phyloP scores from a whole-genome alignment of 2,797 vertebrate species.

The Hyperoplus lanceolatus region DNA sequence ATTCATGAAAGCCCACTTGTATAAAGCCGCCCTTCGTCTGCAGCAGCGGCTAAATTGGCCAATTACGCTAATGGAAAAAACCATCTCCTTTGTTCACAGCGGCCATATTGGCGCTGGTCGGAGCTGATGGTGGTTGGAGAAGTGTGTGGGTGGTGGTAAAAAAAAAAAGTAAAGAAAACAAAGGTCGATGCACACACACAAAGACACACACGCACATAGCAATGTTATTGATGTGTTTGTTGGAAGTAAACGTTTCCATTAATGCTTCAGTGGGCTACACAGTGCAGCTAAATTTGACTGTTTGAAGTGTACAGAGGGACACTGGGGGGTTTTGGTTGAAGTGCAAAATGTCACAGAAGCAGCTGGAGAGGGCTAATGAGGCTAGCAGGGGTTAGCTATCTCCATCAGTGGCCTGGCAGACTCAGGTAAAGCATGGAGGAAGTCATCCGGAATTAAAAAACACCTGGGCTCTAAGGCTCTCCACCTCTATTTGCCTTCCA shows the following conservation, averaged over 20 bases:
- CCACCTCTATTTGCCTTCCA: conserved; percentile 9
- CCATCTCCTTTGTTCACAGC: conserved; percentile 70
- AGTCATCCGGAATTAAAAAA: conserved; percentile 70
- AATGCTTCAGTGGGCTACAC: conserved; percentile 52
- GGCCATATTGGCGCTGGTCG: conserved; percentile 43
- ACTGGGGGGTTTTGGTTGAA: conserved; percentile 59
- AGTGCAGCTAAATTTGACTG: conserved; percentile 75
- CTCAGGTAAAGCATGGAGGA: conserved; percentile 38
- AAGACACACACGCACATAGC: conserved; percentile 29
- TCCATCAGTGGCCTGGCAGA: conserved; percentile 49
- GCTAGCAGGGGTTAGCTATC: conserved; percentile 56
- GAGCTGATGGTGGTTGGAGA: conserved; percentile 32
- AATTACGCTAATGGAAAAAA: conserved; percentile 75
- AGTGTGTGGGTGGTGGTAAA: conserved; percentile 41
- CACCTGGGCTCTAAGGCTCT: conserved; percentile 19
- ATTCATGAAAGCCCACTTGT: conserved; percentile 77
- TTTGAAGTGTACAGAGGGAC: conserved; percentile 35
- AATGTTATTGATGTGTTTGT: conserved; percentile 59
- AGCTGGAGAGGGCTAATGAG: conserved; percentile 80
- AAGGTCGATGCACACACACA: conserved; percentile 40
- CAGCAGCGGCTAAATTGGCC: conserved; percentile 75
- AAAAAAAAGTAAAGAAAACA: conserved; percentile 56
- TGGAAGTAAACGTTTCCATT: conserved; percentile 66
- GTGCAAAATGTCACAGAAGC: conserved; percentile 75
- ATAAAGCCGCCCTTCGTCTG: conserved; percentile 55